phyloP scores from a whole-genome alignment of 2,113 vertebrate genomes.

The Xiphorhynchus elegans region DNA sequence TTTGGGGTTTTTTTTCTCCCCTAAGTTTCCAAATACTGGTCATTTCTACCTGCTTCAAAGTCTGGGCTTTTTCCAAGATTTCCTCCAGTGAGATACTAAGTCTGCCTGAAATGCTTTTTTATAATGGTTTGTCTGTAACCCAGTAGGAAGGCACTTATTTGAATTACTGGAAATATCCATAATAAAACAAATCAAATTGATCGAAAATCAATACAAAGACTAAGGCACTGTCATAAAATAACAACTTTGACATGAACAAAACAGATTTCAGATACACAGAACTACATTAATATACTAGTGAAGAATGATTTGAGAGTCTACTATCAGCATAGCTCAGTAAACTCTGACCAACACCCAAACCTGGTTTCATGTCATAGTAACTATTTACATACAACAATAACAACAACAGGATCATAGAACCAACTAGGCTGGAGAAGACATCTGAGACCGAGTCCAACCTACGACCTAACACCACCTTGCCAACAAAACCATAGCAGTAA shows the following conservation, averaged over 20 bases:
- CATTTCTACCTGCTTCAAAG: background rate
- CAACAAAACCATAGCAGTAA: too few relatives aligned
- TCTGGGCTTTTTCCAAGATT: background rate
- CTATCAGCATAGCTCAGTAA: background rate
- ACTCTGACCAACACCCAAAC: background rate
- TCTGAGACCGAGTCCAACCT: too few relatives aligned
- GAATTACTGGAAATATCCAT: background rate
- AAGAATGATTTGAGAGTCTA: background rate
- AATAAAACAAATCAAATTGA: background rate
- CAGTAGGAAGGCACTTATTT: background rate
- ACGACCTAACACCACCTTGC: too few relatives aligned
- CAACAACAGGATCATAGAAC: background rate
- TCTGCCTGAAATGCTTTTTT: background rate
- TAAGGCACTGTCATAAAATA: background rate
- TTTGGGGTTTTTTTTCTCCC: accelerated
- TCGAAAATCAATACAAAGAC: background rate
- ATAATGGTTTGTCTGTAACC: background rate
- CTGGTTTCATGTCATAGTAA: background rate
- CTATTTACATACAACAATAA: background rate
- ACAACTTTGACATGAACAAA: background rate
- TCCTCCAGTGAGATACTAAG: background rate
- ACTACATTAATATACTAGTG: background rate
- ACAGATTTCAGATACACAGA: background rate
- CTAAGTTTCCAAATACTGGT: background rate
- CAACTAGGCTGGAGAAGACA: too few relatives aligned